Base-by-base conservation (phyloP, 2,888 invertebrate genomes). In the Cantharis lateralis region DNA sequence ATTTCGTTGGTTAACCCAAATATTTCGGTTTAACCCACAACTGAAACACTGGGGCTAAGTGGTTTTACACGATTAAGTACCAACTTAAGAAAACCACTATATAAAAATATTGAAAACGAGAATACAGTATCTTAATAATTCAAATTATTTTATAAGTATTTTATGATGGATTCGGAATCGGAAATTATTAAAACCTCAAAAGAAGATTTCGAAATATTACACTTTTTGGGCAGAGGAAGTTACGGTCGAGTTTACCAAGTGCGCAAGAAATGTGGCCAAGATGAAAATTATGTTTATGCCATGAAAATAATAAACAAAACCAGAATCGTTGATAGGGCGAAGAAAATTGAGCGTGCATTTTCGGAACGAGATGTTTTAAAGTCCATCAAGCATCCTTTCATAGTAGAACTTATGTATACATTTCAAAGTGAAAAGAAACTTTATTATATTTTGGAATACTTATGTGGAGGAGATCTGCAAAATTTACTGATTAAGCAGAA, bases 301-400 rank as follows among this genome's bases (percentile, higher is more conserved):
- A 99, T 99, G 99, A 99, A 99, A 92, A 98, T 99, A 79, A 91
- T 99, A 74, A 95, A 96, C 86, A 97, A 98, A 89, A 99, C 98
- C 78, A 96, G 98, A 68, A 98, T 99, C 87, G 98, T 99, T 78
- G 93, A 98, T 86, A 99, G 98, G 90, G 98, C 98, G 89, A 99
- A 99, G 89, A 99, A 99, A 88, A 99, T 99, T 78, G 99, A 98
- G 78, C 99, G 99, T 88, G 99, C 99, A 81, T 98, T 98, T 91
- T 99, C 99, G 79, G 99, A 99, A 89, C 92, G 99, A 87, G 99
- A 99, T 90, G 99, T 99, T 86, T 91, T 99, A 85, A 99, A 99
- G 91, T 97, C 97, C 86, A 98, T 99, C 0, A 99, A 98, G 3
- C n/a, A 48, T 48, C 48, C 48, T 7, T 48, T 48, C n/a, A n/a